Percentiles rank a stretch among this genome's conserved stretches.
Conservation (phyloP, 2,113 vertebrate genomes). For the Centrocercus urophasianus region DNA sequence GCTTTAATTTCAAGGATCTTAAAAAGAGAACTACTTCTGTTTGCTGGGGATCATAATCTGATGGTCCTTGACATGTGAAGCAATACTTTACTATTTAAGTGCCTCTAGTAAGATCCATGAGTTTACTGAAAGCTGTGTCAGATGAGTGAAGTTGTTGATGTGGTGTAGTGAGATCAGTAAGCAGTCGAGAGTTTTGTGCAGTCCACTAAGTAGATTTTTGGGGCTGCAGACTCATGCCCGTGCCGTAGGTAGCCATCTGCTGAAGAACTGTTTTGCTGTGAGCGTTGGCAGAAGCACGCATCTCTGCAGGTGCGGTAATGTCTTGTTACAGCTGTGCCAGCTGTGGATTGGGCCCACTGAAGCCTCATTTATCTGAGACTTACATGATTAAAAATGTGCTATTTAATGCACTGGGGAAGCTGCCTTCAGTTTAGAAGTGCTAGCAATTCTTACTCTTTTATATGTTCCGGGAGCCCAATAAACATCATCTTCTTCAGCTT, state of each 20-base stretch:
- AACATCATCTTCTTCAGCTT: background rate
- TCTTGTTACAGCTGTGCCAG: background rate
- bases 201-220: background rate
- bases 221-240: background rate
- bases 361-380: background rate
- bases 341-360: background rate
- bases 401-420: background rate
- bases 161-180: background rate
- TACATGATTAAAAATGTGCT: background rate
- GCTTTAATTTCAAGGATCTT: background rate
- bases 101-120: background rate
- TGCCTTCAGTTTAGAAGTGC: fast-evolving
- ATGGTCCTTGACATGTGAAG: background rate
- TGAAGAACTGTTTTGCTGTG: background rate
- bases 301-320: background rate
- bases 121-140: background rate
- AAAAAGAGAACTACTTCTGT: background rate
- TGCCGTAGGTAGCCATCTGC: fast-evolving
- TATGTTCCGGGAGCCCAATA: conserved; percentile 1
- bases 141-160: background rate
- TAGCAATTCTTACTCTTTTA: background rate
- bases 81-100: background rate
- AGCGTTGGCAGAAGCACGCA: fast-evolving
- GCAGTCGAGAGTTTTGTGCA: background rate
- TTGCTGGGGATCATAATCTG: background rate